These are phyloP conservation scores for Merops nubicus DNA, from an alignment of 2,113 vertebrate genomes.

Conservation along the genomic window DNA sequence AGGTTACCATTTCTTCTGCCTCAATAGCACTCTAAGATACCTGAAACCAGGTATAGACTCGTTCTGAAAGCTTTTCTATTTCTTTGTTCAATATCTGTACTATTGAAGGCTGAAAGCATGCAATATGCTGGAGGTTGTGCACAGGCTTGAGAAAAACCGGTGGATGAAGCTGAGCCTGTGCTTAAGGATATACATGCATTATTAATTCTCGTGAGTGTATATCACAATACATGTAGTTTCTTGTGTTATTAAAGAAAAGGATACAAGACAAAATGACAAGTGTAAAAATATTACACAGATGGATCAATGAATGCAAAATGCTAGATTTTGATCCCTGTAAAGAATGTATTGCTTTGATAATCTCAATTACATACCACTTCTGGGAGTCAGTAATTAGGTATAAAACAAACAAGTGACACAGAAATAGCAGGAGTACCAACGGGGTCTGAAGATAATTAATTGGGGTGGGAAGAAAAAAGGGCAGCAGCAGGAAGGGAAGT, in stretches of 20 bases:
- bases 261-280: neutral
- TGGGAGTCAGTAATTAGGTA: neutral
- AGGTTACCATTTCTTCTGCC: neutral
- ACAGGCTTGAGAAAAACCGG: neutral
- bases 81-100: neutral
- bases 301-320: rapidly evolving
- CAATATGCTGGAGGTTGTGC: neutral
- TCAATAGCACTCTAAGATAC: neutral
- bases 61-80: neutral
- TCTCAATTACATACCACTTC: neutral
- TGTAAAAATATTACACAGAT: neutral
- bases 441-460: neutral
- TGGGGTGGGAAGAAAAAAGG: neutral
- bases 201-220: neutral
- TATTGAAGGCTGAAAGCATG: neutral
- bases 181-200: neutral
- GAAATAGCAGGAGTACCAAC: neutral
- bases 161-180: neutral
- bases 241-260: neutral
- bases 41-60: neutral
- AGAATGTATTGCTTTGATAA: neutral
- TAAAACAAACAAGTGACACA: neutral
- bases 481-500: neutral
- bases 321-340: neutral
- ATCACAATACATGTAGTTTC: neutral